Conservation (phyloP, 2,113 vertebrate genomes). For the Paedocypris sp. region DNA sequence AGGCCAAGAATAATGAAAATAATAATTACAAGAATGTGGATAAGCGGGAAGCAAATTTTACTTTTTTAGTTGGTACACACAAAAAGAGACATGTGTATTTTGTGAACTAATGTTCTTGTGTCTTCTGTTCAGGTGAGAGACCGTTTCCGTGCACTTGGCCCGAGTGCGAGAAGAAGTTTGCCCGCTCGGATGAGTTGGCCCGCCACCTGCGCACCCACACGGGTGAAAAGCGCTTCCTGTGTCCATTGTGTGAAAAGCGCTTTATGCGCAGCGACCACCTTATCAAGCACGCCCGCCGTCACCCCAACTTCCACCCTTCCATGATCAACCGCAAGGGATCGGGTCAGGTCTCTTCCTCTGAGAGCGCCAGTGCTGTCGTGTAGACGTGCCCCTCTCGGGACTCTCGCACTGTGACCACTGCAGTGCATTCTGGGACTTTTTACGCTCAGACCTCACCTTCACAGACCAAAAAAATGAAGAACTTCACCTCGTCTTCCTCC, state of each 20-base stretch:
- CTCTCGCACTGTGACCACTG: background rate
- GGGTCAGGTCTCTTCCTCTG: slow-evolving; percentile 27
- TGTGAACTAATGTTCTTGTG: background rate
- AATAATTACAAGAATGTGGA: no score
- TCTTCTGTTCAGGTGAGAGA: slow-evolving; percentile 52
- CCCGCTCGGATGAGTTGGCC: slow-evolving; percentile 65
- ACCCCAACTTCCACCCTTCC: slow-evolving; percentile 61
- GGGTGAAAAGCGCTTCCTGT: slow-evolving; percentile 65
- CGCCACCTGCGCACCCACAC: slow-evolving; percentile 69
- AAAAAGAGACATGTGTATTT: background rate
- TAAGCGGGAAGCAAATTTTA: no score
- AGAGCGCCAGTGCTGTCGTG: slow-evolving; percentile 13
- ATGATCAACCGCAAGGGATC: slow-evolving; percentile 57
- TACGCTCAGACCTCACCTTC: background rate
- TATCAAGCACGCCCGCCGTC: slow-evolving; percentile 67
- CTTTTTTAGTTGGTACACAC: no score
- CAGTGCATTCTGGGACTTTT: slow-evolving; percentile 15
- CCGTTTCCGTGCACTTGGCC: slow-evolving; percentile 66
- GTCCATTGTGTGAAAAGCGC: slow-evolving; percentile 65
- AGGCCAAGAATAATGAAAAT: no score
- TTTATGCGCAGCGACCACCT: slow-evolving; percentile 72
- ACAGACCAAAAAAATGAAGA: slow-evolving; percentile 1
- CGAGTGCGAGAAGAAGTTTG: slow-evolving; percentile 66
- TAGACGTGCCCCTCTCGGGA: background rate
- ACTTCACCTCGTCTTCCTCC: slow-evolving; percentile 11